A percentile compares a stretch with the other conserved stretches of the same genome.
Evolutionary conservation across 2,888 invertebrate species (phyloP).

Genomic region (Acleris sparsana): DNA sequence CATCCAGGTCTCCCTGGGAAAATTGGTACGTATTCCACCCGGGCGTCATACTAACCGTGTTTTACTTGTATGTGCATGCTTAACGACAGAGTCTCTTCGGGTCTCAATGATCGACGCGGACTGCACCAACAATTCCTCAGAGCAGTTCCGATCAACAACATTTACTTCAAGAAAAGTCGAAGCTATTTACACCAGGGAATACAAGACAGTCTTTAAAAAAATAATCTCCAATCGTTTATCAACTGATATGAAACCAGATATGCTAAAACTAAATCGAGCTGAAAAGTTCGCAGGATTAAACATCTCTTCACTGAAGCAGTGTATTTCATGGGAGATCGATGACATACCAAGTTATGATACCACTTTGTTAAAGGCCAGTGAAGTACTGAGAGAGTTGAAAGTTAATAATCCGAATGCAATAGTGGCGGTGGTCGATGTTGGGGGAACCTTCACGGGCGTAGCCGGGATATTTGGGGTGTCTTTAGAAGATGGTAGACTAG

Average conservation of each 20-base stretch:
- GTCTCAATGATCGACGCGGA: constrained; percentile 37
- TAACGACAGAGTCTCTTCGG: constrained; percentile 46
- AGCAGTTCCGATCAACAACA: no score
- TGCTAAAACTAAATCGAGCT: background rate
- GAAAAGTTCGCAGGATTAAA: constrained; percentile 13
- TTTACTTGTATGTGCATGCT: constrained; percentile 3
- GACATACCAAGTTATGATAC: constrained; percentile 34
- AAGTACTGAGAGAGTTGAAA: constrained; percentile 37
- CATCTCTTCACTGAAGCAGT: constrained; percentile 25
- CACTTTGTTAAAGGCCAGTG: constrained; percentile 32
- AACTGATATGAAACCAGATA: no score
- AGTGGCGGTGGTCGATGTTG: constrained; percentile 40
- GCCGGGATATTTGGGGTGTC: constrained; percentile 42
- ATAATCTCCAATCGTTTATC: no score
- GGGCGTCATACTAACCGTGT: constrained; percentile 24
- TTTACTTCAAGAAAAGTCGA: no score
- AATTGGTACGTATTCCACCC: constrained; percentile 48
- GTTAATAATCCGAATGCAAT: constrained; percentile 37
- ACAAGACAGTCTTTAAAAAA: no score
- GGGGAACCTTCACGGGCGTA: constrained; percentile 35
- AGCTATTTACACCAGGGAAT: no score
- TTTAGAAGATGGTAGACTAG: constrained; percentile 37
- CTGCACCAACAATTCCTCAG: constrained; percentile 32
- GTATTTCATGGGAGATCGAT: constrained; percentile 37
- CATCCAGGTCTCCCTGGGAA: constrained; percentile 66